Conservation (phyloP, 2,797 vertebrate genomes). For the Sandelia bainsii region DNA sequence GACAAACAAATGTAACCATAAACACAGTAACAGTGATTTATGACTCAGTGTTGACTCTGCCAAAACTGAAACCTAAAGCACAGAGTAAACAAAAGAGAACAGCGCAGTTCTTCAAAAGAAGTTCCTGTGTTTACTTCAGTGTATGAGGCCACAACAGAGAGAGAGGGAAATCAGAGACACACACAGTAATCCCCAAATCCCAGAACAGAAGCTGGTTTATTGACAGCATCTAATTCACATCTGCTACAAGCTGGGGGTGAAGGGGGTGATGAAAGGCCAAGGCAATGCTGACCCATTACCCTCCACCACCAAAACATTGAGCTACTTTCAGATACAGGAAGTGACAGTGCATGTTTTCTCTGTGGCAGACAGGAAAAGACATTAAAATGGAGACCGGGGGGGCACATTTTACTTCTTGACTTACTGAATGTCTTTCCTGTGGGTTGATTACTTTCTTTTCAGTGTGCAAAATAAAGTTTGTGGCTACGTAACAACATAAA, state of each 20-base stretch:
- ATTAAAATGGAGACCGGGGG: constrained; percentile 61
- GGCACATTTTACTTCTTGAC: constrained; percentile 22
- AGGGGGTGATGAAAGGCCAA: constrained; percentile 47
- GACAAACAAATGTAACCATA: constrained; percentile 25
- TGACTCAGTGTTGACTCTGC: constrained; percentile 1
- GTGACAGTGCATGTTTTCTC: constrained; percentile 82
- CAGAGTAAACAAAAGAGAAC: constrained; percentile 26
- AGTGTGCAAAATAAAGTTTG: not conserved
- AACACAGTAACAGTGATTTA: constrained; percentile 26
- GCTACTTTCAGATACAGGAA: constrained; percentile 79
- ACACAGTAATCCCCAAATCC: constrained; percentile 41
- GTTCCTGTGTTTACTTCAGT: constrained; percentile 72
- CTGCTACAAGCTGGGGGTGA: constrained; percentile 29
- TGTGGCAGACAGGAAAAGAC: constrained; percentile 82
- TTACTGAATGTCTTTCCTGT: constrained; percentile 16
- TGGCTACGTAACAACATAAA: constrained; percentile 1
- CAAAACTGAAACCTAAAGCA: constrained; percentile 32
- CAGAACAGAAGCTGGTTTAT: constrained; percentile 43
- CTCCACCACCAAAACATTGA: constrained; percentile 39
- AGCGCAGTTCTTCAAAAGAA: constrained; percentile 55
- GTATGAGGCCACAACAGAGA: constrained; percentile 46
- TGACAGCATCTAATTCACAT: constrained; percentile 50
- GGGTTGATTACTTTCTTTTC: constrained; percentile 5
- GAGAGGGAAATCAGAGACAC: constrained; percentile 14
- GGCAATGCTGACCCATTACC: constrained; percentile 48